These are phyloP conservation scores for Glossosoma conforme DNA, from an alignment of 1,140 invertebrate species.

Conservation along the genomic window DNA sequence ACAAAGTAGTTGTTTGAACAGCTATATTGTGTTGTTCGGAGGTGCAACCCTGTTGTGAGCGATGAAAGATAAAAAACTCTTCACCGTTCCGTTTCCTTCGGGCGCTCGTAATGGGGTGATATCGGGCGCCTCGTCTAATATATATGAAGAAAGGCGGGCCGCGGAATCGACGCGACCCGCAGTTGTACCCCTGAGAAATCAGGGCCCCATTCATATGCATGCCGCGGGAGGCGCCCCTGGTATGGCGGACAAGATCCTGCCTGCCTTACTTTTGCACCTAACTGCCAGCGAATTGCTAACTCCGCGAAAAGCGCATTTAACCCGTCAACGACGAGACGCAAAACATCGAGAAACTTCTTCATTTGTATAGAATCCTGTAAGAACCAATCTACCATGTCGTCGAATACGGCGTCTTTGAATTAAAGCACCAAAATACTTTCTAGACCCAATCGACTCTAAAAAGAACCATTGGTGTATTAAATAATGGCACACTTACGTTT, in stretches of 20 bases:
- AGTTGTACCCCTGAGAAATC: constrained; percentile 31
- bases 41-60: constrained; percentile 7
- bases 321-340: too few relatives aligned
- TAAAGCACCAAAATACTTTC: too few relatives aligned
- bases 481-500: too few relatives aligned
- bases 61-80: constrained; percentile 24
- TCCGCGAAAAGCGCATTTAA: too few relatives aligned
- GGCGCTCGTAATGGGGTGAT: constrained; percentile 18
- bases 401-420: too few relatives aligned
- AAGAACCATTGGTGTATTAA: too few relatives aligned
- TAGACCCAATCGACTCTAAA: too few relatives aligned
- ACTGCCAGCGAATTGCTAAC: background rate
- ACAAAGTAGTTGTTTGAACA: background rate
- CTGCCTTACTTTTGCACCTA: constrained; percentile 5
- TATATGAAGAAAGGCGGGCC: constrained; percentile 13
- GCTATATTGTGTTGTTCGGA: background rate
- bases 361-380: too few relatives aligned
- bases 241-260: constrained; percentile 10
- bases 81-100: too few relatives aligned
- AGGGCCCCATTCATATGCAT: constrained; percentile 32
- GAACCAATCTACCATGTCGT: too few relatives aligned
- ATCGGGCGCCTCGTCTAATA: constrained; percentile 20
- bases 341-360: too few relatives aligned
- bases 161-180: constrained; percentile 7
- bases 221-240: constrained; percentile 21